A percentile compares a stretch with the other conserved stretches of the same genome.
These are phyloP conservation scores for Pyxicephalus adspersus DNA, from an alignment of 2,113 vertebrate genomes.

Conservation along the genomic window DNA sequence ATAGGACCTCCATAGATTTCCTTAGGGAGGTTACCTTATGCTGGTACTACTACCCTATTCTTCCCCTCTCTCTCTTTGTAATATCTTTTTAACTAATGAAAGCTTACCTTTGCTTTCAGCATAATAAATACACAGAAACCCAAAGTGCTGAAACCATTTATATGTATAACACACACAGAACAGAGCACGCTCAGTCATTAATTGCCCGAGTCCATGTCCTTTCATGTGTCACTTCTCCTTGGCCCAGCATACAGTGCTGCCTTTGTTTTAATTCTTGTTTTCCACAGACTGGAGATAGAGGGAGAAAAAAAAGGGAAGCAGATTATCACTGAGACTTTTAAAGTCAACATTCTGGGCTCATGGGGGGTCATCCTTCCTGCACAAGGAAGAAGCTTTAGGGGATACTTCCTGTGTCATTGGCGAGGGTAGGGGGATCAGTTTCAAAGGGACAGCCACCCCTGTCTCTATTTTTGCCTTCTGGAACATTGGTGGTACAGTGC, in stretches of 20 bases:
- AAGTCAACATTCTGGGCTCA: conserved; percentile 55
- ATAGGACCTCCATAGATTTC: too few relatives aligned
- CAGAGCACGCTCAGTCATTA: conserved; percentile 8
- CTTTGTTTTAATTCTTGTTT: conserved; percentile 60
- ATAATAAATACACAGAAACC: too few relatives aligned
- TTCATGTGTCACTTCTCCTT: conserved; percentile 59
- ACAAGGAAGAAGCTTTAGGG: conserved; percentile 66
- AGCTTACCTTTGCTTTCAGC: too few relatives aligned
- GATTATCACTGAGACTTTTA: conserved; percentile 64
- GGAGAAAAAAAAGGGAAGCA: conserved; percentile 59
- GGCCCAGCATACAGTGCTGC: conserved; percentile 59
- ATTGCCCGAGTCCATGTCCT: conserved; percentile 37
- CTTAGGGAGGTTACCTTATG: too few relatives aligned
- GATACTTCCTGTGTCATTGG: conserved; percentile 58
- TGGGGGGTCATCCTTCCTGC: conserved; percentile 73
- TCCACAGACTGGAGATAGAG: conserved; percentile 36
- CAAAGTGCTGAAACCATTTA: too few relatives aligned
- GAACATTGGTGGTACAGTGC: background rate
- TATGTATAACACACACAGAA: background rate
- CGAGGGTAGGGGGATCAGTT: conserved; percentile 60
- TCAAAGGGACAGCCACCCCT: conserved; percentile 63
- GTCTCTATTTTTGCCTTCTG: conserved; percentile 17
- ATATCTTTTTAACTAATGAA: too few relatives aligned
- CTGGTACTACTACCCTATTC: too few relatives aligned
- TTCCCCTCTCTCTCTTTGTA: too few relatives aligned